Evolutionary conservation across 2,888 invertebrate species (phyloP).

Genomic region (Pegoplata infirma): DNA sequence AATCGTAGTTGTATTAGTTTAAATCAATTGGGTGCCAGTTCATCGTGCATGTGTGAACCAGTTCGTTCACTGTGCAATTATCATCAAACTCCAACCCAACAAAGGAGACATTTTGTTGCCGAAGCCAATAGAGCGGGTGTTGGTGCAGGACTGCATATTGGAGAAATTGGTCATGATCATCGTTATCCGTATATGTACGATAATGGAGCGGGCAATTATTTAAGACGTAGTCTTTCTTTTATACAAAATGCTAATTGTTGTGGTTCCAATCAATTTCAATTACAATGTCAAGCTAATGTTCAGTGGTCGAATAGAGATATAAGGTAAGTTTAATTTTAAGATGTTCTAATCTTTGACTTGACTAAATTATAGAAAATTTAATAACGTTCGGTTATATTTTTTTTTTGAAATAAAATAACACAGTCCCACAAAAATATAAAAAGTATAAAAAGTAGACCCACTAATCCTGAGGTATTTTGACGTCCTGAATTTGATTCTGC

Average conservation of each 20-base stretch:
- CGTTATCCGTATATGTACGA: slow-evolving; percentile 68
- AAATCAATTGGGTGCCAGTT: slow-evolving; percentile 69
- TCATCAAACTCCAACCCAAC: slow-evolving; percentile 34
- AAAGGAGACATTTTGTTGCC: slow-evolving; percentile 60
- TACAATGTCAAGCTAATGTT: slow-evolving; percentile 71
- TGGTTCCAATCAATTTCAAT: slow-evolving; percentile 63
- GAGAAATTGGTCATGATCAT: slow-evolving; percentile 57
- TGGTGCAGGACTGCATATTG: slow-evolving; percentile 75
- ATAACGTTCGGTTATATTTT: too few species aligned
- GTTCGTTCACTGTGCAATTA: slow-evolving; percentile 47
- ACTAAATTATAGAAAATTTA: too few species aligned
- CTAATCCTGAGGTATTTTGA: too few species aligned
- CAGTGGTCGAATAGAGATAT: slow-evolving; percentile 64
- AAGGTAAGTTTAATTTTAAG: slow-evolving; percentile 55
- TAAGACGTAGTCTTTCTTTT: slow-evolving; percentile 77
- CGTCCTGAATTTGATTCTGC: too few species aligned
- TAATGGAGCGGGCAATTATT: slow-evolving; percentile 73
- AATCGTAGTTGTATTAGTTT: slow-evolving; percentile 76
- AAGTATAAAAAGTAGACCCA: too few species aligned
- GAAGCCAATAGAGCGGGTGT: slow-evolving; percentile 61
- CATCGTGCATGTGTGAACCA: slow-evolving; percentile 56
- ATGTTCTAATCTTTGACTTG: too few species aligned
- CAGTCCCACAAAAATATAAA: too few species aligned
- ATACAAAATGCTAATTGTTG: slow-evolving; percentile 76
- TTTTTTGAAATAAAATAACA: too few species aligned